phyloP scores from a whole-genome alignment of 2,888 invertebrate genomes.

The Hypercompe scribonia region DNA sequence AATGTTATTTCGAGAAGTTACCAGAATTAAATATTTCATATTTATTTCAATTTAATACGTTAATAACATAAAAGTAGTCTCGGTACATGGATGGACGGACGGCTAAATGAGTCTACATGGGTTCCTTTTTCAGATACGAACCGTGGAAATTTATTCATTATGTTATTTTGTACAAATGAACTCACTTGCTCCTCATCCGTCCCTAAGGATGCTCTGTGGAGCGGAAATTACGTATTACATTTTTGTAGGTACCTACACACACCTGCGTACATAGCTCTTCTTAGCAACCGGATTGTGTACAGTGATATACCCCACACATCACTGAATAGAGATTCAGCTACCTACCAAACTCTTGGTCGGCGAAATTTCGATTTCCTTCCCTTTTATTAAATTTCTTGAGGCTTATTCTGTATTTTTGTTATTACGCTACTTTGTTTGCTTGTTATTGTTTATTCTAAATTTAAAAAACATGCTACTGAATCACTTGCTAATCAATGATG shows the following conservation, averaged over 20 bases:
- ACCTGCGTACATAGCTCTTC: background rate
- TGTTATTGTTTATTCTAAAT: too few species aligned
- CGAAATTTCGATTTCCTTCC: background rate
- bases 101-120: background rate
- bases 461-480: too few species aligned
- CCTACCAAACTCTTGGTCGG: background rate
- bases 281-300: background rate
- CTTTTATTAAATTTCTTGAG: background rate
- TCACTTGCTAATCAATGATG: too few species aligned
- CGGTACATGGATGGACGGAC: background rate
- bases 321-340: background rate
- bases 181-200: slow-evolving; percentile 3
- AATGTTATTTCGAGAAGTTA: background rate
- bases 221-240: background rate
- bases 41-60: background rate
- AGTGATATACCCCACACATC: background rate
- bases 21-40: background rate
- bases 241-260: background rate
- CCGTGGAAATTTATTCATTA: background rate
- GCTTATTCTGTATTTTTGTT: background rate
- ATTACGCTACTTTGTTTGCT: background rate
- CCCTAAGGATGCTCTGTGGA: background rate
- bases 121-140: background rate
- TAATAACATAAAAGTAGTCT: background rate
- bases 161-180: slow-evolving; percentile 1